Percentiles rank a stretch among this genome's conserved stretches.
Conservation (phyloP, 2,888 invertebrate species). For the Unio delphinus region DNA sequence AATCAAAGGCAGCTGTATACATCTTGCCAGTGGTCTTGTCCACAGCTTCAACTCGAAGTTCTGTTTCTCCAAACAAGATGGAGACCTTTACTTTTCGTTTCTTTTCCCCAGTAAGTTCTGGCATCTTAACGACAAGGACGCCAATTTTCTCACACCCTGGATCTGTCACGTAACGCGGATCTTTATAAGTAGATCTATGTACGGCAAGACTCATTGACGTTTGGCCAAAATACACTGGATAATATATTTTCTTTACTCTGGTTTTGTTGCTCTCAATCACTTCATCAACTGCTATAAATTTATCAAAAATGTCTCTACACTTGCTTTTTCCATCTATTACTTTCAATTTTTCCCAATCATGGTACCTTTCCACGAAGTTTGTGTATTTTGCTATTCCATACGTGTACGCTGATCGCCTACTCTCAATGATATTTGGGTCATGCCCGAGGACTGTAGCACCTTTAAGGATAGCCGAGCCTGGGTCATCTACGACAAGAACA, state of each 20-base stretch:
- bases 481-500: conserved; percentile 4
- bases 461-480: conserved; percentile 11
- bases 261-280: conserved; percentile 3
- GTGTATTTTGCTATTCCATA: neutral
- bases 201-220: neutral
- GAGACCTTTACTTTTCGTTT: neutral
- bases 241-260: neutral
- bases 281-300: conserved; percentile 2
- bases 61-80: conserved; percentile 9
- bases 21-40: conserved; percentile 1
- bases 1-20: neutral
- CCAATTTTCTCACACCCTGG: conserved; percentile 6
- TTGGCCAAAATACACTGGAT: neutral
- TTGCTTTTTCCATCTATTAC: neutral
- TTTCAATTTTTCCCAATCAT: neutral
- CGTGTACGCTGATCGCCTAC: conserved; percentile 5
- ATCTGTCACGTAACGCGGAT: conserved; percentile 8
- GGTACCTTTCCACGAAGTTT: neutral
- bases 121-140: conserved; percentile 1
- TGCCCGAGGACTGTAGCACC: conserved; percentile 9
- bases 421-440: neutral
- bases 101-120: conserved; percentile 4
- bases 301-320: conserved; percentile 3
- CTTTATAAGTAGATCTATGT: conserved; percentile 1
- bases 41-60: conserved; percentile 3